Evolutionary conservation across 2,888 invertebrate species (phyloP).

Genomic region (Ornithoptera priamus): DNA sequence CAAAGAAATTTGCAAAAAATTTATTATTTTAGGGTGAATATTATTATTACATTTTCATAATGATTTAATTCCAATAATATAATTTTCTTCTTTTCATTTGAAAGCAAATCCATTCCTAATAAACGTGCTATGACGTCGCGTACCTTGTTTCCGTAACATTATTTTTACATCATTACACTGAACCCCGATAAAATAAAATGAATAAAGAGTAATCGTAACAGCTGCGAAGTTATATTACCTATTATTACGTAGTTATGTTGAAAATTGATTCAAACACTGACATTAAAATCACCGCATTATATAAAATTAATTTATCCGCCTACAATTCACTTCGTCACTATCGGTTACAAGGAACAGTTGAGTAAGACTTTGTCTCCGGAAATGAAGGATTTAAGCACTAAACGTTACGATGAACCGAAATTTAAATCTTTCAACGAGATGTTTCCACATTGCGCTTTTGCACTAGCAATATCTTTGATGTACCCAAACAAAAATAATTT

Average conservation of each 20-base stretch:
- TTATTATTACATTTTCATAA: no score
- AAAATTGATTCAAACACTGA: conserved; percentile 38
- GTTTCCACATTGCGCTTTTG: conserved; percentile 53
- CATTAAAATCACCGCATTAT: conserved; percentile 30
- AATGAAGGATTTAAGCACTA: conserved; percentile 17
- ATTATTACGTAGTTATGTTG: conserved; percentile 39
- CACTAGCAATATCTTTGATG: conserved; percentile 50
- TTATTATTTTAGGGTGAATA: no score
- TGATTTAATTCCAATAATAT: no score
- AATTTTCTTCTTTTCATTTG: no score
- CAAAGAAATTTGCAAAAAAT: no score
- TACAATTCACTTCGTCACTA: background rate
- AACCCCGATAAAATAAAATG: background rate
- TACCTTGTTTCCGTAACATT: no score
- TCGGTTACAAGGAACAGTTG: background rate
- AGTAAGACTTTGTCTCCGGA: conserved; percentile 20
- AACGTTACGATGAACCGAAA: conserved; percentile 36
- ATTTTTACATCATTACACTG: no score
- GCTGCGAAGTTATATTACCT: conserved; percentile 14
- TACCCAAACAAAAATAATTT: conserved; percentile 54
- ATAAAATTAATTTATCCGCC: background rate
- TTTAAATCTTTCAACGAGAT: conserved; percentile 57
- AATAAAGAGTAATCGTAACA: conserved; percentile 21
- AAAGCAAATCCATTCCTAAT: no score
- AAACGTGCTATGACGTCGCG: no score